These are phyloP conservation scores for Halcyon senegalensis DNA, from an alignment of 2,113 vertebrate genomes.

Conservation along the genomic window DNA sequence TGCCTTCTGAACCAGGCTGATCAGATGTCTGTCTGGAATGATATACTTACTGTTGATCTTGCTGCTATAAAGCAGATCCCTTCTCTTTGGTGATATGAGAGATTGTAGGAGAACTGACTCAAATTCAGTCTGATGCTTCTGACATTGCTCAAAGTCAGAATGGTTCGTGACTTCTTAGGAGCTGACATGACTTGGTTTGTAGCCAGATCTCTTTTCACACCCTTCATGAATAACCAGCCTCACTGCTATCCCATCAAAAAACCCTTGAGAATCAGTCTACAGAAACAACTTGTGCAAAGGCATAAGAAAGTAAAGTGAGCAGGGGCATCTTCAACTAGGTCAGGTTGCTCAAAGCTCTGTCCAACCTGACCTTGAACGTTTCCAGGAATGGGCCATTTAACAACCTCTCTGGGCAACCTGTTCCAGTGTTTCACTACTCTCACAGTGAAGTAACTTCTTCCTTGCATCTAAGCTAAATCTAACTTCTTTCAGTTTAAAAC, in stretches of 20 bases:
- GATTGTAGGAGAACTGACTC: neutral
- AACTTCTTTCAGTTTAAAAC: neutral
- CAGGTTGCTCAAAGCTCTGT: neutral
- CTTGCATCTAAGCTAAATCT: neutral
- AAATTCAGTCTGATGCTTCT: neutral
- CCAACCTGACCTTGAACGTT: neutral
- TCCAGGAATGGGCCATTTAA: neutral
- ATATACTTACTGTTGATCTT: neutral
- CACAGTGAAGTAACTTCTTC: neutral
- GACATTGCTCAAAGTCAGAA: neutral
- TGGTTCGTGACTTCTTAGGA: neutral
- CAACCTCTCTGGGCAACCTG: neutral
- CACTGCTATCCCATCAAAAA: neutral
- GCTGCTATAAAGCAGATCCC: neutral
- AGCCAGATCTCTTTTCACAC: neutral
- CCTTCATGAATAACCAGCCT: neutral
- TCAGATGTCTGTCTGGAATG: neutral
- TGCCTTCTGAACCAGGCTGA: neutral
- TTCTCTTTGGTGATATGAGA: neutral
- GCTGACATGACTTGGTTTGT: neutral
- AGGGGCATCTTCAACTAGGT: neutral
- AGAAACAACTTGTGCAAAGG: neutral
- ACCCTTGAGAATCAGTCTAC: neutral
- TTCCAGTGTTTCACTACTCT: neutral
- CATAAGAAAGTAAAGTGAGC: no score